Conservation (phyloP, 1,140 invertebrate species). For the Rhopalosiphum padi region DNA sequence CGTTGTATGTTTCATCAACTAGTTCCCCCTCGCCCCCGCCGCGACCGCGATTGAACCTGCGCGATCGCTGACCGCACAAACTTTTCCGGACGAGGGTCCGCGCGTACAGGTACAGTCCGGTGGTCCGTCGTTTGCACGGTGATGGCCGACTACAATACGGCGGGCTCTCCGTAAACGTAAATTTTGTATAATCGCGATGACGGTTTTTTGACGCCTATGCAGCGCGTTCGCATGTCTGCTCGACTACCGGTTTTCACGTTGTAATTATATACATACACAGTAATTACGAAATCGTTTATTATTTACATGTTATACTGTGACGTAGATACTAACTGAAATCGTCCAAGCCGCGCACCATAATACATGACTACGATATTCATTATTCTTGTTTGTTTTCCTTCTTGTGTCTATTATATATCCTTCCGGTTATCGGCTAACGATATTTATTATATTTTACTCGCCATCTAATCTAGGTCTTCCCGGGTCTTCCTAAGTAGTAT, state of each 20-base stretch:
- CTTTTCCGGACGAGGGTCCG: not conserved
- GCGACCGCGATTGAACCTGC: not conserved
- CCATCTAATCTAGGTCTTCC: not conserved
- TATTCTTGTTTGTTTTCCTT: not conserved
- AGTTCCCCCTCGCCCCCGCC: too few species aligned
- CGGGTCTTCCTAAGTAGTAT: not conserved
- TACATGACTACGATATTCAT: not conserved
- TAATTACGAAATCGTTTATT: not conserved
- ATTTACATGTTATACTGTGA: too few species aligned
- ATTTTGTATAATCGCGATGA: not conserved
- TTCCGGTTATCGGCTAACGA: not conserved
- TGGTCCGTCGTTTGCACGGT: not conserved
- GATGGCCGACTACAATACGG: not conserved
- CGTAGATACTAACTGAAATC: not conserved
- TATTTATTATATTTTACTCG: not conserved
- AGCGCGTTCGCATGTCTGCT: not conserved
- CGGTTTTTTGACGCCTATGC: not conserved
- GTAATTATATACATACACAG: not conserved
- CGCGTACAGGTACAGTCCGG: not conserved
- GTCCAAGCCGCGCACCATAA: not conserved
- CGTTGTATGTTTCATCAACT: conserved; percentile 21
- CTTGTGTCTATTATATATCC: not conserved
- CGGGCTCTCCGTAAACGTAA: not conserved
- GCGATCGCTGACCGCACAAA: not conserved
- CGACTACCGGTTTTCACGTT: not conserved